Percentiles rank a stretch among this genome's conserved stretches.
phyloP scores from a whole-genome alignment of 2,797 vertebrate genomes.

The Oophaga sylvatica region DNA sequence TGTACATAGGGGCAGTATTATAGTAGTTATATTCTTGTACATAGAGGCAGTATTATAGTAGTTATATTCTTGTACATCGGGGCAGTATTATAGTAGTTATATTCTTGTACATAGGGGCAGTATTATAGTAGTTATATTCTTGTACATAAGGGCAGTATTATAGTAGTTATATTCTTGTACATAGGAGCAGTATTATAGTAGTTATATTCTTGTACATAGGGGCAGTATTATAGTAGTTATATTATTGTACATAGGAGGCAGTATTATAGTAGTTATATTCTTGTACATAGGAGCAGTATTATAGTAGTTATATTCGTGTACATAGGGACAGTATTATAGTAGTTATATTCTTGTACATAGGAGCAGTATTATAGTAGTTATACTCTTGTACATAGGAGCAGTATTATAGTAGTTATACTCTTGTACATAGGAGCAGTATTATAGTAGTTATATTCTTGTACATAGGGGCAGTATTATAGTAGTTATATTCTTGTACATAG shows the following conservation, averaged over 20 bases:
- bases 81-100: no score
- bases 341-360: no score
- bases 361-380: no score
- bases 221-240: constrained; percentile 1
- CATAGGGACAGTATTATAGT: no score
- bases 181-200: background rate
- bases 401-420: no score
- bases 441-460: constrained; percentile 7
- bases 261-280: constrained; percentile 9
- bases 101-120: background rate
- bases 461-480: background rate
- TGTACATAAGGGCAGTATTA: constrained; percentile 5
- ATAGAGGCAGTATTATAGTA: no score
- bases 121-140: constrained; percentile 4
- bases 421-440: background rate
- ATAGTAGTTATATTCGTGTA: no score
- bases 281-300: no score
- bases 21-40: no score
- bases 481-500: background rate
- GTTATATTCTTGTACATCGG: no score
- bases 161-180: background rate
- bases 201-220: background rate
- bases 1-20: no score
- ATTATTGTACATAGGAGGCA: background rate
- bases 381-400: no score